These are phyloP conservation scores for Carduelis carduelis DNA, from an alignment of 2,797 vertebrate genomes.

Conservation along the genomic window DNA sequence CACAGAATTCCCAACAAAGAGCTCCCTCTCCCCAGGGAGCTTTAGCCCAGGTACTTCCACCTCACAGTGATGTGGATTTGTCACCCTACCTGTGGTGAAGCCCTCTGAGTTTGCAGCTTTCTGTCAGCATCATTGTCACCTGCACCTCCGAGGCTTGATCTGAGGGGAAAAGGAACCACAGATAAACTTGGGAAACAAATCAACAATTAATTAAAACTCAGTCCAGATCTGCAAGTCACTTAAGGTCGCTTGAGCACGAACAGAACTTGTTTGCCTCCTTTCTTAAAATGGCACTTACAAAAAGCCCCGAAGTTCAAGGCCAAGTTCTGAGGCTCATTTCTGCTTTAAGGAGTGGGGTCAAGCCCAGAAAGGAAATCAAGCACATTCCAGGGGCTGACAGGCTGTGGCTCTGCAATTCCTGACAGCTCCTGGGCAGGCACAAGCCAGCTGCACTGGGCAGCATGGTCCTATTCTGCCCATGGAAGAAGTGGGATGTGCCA, in stretches of 20 bases:
- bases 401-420: not conserved
- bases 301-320: not conserved
- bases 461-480: accelerated
- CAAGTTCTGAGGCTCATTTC: not conserved
- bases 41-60: not conserved
- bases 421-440: not conserved
- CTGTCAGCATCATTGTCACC: conserved; percentile 98
- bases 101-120: conserved; percentile 96
- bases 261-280: not conserved
- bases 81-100: conserved; percentile 92
- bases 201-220: not conserved
- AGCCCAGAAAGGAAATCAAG: not conserved
- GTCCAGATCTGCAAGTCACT: not conserved
- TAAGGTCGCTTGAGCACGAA: not conserved
- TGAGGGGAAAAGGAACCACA: conserved; percentile 53
- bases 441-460: not conserved
- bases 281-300: not conserved
- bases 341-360: not conserved
- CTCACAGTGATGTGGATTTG: not conserved
- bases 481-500: not conserved
- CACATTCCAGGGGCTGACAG: not conserved
- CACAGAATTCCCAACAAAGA: not conserved
- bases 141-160: conserved; percentile 97
- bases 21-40: not conserved
- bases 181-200: not conserved